These are phyloP conservation scores for Nasonia longicornis DNA, from an alignment of 1,140 invertebrate species.

Conservation along the genomic window DNA sequence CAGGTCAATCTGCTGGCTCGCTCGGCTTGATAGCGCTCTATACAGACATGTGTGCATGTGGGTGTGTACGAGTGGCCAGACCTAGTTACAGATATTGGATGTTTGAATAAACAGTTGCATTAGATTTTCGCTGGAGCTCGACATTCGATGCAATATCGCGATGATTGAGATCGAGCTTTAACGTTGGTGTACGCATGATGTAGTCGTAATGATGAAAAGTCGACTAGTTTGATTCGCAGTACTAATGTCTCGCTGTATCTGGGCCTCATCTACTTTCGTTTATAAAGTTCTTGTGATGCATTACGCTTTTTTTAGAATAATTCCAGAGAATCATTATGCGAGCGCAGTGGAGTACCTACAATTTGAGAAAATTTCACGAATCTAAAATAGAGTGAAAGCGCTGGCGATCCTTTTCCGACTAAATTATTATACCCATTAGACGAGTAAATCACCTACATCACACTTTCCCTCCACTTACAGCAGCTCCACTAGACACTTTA, in stretches of 20 bases:
- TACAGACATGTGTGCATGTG: background rate
- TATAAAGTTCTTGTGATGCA: no score
- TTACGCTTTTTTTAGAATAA: background rate
- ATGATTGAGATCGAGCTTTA: no score
- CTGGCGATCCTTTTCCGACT: background rate
- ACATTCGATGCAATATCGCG: no score
- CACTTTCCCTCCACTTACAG: slow-evolving; percentile 2
- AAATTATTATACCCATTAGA: slow-evolving; percentile 1
- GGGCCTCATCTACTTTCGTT: no score
- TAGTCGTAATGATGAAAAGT: no score
- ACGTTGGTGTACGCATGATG: no score
- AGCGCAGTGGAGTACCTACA: background rate
- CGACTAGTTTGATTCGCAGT: no score
- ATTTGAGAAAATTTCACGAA: background rate
- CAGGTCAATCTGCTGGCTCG: background rate
- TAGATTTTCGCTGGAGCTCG: no score
- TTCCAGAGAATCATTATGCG: background rate
- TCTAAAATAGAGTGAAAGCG: slow-evolving; percentile 1
- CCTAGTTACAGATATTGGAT: no score
- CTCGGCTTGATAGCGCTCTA: background rate
- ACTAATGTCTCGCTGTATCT: no score
- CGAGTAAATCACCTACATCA: background rate
- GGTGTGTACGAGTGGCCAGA: background rate
- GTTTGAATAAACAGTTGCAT: no score
- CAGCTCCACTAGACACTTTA: no score